Conservation (phyloP, 2,888 invertebrate genomes). For the Papilio protenor region DNA sequence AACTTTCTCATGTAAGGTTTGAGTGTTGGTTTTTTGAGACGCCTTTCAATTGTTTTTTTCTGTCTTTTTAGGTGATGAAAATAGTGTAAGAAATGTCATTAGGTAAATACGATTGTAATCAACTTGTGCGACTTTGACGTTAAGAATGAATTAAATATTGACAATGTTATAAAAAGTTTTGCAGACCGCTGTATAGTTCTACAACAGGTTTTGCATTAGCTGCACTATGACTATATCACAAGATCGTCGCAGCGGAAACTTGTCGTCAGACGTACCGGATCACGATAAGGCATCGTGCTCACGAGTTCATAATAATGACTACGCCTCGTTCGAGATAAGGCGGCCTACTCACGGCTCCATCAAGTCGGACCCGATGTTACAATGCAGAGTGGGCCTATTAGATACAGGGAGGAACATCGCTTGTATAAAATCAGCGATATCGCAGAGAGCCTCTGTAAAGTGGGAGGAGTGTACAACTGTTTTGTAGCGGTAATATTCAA, state of each 20-base stretch:
- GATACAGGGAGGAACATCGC: slow-evolving; percentile 29
- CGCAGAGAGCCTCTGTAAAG: slow-evolving; percentile 15
- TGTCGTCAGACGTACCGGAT: slow-evolving; percentile 36
- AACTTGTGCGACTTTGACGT: background rate
- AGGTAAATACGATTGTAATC: background rate
- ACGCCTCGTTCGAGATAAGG: slow-evolving; percentile 58
- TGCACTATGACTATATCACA: slow-evolving; percentile 19
- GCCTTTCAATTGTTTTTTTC: background rate
- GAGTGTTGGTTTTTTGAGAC: background rate
- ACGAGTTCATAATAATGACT: slow-evolving; percentile 60
- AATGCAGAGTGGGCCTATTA: slow-evolving; percentile 34
- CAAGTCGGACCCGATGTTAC: slow-evolving; percentile 22
- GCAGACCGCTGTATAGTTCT: background rate
- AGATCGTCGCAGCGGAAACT: slow-evolving; percentile 32
- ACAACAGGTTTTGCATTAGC: slow-evolving; percentile 19
- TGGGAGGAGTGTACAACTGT: slow-evolving; percentile 13
- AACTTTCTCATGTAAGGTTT: background rate
- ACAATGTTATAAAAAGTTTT: background rate
- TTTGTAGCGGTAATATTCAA: slow-evolving; percentile 24
- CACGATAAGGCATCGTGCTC: slow-evolving; percentile 55
- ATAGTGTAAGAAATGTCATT: background rate
- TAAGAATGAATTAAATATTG: slow-evolving; percentile 2
- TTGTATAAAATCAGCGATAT: slow-evolving; percentile 18
- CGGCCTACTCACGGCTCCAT: slow-evolving; percentile 42
- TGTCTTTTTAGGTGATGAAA: background rate